Conservation (phyloP, 2,113 vertebrate species). For the Poecilia latipinna region DNA sequence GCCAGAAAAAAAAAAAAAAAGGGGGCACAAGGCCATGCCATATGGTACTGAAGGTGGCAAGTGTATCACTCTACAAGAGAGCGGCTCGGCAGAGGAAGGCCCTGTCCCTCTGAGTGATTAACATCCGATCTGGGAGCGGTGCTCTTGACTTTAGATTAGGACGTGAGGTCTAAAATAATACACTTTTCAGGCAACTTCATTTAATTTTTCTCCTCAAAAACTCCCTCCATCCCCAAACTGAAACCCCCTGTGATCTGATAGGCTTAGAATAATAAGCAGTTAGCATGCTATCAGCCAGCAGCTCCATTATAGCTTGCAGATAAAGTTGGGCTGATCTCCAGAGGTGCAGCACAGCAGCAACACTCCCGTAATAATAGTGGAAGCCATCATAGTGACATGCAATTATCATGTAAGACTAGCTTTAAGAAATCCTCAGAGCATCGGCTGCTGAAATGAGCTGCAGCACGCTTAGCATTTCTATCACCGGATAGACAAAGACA, state of each 20-base stretch:
- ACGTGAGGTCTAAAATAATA: conserved; percentile 21
- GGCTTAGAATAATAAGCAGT: conserved; percentile 71
- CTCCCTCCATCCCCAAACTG: neutral
- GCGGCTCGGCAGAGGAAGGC: conserved; percentile 22
- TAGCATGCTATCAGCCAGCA: conserved; percentile 61
- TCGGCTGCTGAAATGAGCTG: conserved; percentile 29
- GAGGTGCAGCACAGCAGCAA: conserved; percentile 55
- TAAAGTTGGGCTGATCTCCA: conserved; percentile 55
- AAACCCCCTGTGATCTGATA: conserved; percentile 63
- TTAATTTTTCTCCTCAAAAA: neutral
- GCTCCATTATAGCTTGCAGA: conserved; percentile 55
- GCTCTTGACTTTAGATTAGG: conserved; percentile 39
- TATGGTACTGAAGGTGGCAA: conserved; percentile 59
- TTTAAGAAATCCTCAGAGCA: conserved; percentile 30
- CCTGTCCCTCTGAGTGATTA: conserved; percentile 49
- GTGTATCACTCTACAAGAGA: conserved; percentile 29
- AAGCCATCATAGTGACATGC: conserved; percentile 43
- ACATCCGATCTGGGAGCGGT: conserved; percentile 48
- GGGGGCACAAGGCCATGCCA: conserved; percentile 61
- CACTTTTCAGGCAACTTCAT: conserved; percentile 8
- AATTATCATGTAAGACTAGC: conserved; percentile 54
- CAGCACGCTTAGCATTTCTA: conserved; percentile 22
- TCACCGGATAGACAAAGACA: conserved; percentile 4
- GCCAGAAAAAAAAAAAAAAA: conserved; percentile 8
- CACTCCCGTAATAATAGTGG: conserved; percentile 47